Evolutionary conservation across 2,888 invertebrate genomes (phyloP).

Genomic region (Bembecia ichneumoniformis): DNA sequence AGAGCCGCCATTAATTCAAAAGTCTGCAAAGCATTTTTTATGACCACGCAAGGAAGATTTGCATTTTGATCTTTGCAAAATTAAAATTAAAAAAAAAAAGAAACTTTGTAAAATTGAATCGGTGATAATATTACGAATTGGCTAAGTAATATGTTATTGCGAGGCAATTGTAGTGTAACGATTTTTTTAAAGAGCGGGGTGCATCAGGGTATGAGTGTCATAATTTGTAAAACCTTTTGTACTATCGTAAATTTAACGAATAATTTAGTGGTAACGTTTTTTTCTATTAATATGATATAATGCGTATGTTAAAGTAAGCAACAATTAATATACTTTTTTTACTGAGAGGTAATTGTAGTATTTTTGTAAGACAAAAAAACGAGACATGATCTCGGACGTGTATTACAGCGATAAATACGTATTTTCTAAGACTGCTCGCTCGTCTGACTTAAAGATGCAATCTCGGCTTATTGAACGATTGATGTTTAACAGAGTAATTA

Average conservation of each 20-base stretch:
- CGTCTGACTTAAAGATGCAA: conserved; percentile 38
- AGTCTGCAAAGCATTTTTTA: conserved; percentile 9
- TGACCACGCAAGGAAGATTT: conserved; percentile 1
- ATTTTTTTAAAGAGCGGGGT: conserved; percentile 64
- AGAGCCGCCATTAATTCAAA: conserved; percentile 24
- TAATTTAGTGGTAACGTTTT: conserved; percentile 61
- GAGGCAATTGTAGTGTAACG: conserved; percentile 57
- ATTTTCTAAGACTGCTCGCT: conserved; percentile 43
- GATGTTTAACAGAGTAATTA: too few relatives aligned
- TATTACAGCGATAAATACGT: conserved; percentile 71
- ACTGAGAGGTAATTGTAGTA: conserved; percentile 66
- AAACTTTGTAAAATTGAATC: conserved; percentile 12
- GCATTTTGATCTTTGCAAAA: conserved; percentile 2
- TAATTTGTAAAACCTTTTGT: conserved; percentile 65
- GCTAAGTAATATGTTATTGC: conserved; percentile 55
- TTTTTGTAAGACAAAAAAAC: conserved; percentile 54
- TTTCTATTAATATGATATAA: conserved; percentile 57
- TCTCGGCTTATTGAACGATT: conserved; percentile 19
- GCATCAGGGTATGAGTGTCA: conserved; percentile 73
- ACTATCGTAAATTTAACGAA: conserved; percentile 63
- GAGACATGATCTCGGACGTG: conserved; percentile 57
- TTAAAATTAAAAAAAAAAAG: not conserved
- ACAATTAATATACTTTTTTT: conserved; percentile 65
- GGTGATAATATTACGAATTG: conserved; percentile 69
- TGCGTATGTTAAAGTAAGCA: conserved; percentile 45